phyloP scores from a whole-genome alignment of 2,113 vertebrate species.

The Ageneiosus marmoratus region DNA sequence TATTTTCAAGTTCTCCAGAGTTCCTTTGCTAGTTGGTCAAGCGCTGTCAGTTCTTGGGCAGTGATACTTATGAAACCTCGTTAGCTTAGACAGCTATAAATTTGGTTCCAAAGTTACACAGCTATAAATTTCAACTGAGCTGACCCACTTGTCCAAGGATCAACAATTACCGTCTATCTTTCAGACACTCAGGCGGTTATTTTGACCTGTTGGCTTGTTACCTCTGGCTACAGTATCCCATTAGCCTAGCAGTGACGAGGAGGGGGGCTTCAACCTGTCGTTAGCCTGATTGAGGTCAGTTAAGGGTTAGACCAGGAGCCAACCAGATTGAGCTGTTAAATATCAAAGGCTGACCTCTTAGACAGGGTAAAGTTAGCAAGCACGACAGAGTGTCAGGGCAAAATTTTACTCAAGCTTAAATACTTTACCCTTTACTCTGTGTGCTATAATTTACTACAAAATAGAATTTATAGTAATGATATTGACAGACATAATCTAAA shows the following conservation, averaged over 20 bases:
- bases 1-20: not conserved
- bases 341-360: constrained; percentile 44
- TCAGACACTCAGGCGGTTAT: constrained; percentile 22
- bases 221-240: constrained; percentile 28
- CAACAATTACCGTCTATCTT: constrained; percentile 30
- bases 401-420: not conserved
- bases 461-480: not conserved
- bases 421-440: not conserved
- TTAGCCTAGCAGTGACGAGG: constrained; percentile 28
- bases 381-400: not conserved
- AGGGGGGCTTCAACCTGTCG: constrained; percentile 31
- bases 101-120: constrained; percentile 6
- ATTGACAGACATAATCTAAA: not conserved
- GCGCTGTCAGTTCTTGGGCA: not conserved
- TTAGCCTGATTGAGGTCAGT: constrained; percentile 42
- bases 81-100: constrained; percentile 33
- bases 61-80: not conserved
- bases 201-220: constrained; percentile 23
- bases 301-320: constrained; percentile 40
- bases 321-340: constrained; percentile 40
- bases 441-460: not conserved
- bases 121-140: constrained; percentile 24
- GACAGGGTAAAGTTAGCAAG: constrained; percentile 15
- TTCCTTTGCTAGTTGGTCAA: not conserved
- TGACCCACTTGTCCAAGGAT: constrained; percentile 2